Evolutionary conservation across 53 echinoderm and acorn worm species (phyloP), one percentile per base, ranked within the genome.

Genomic region (Paracentrotus lividus): DNA sequence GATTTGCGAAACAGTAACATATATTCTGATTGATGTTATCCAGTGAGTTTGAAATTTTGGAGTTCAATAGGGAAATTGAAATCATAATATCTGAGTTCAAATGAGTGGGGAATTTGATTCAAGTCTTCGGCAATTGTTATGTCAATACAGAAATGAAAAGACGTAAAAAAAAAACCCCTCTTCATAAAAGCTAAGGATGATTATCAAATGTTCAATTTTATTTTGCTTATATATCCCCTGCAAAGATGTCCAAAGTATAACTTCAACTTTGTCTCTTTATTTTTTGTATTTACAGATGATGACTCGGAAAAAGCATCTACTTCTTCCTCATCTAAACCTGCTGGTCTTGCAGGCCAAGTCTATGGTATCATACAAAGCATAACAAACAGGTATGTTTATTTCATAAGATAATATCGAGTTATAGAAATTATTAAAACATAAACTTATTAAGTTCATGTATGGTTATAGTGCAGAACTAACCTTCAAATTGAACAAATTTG

Each of bases 311-410:
- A 52, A 54, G 40, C 20, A 9, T 9, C 54, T 34, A 24, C 87
- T 20, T 64, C 89, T 59, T n/a, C n/a, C n/a, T 40, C 89, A 89
- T 42, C 89, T 13, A 44, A 64, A 59, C 34, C 42, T 36, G 65
- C 40, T 38, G 89, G 89, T 89, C 64, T 89, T 4, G 89, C 56
- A 2, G 44, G 56, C 53, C 90, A 90, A 72, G 44, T 90, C 32
- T 90, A 47, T 51, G 72, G 90, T 49, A 52, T 90, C 32, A 34
- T 90, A 3, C 51, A 72, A 47, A 72, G 75, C 42, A 72, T 90
- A 18, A 49, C 47, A 33, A 90, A 90, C 33, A 90, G 90, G 90
- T 90, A 90, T 6, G 38, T 21, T 64, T 32, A 85, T 85, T 44
- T 45, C 16, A 81, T 81, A n/a, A n/a, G n/a, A n/a, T n/a, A n/a